Evolutionary conservation across 2,797 vertebrate species (phyloP).

Genomic region (Sphenodon punctatus): DNA sequence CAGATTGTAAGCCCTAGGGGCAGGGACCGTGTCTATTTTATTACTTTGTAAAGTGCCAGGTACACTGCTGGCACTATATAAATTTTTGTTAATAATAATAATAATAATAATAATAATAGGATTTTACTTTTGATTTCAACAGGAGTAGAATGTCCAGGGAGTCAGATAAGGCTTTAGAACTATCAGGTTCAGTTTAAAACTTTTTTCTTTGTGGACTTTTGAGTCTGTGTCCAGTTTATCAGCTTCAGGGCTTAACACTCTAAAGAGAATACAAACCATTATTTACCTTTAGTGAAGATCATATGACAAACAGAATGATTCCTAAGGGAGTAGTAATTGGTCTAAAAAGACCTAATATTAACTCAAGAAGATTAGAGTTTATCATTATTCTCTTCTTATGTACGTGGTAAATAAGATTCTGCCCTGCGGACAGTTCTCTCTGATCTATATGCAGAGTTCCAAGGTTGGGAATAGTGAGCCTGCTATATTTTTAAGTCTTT

Average conservation of each 20-base stretch:
- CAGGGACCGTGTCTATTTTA: no score
- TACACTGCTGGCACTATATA: no score
- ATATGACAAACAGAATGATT: background rate
- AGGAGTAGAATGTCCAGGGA: fast-evolving
- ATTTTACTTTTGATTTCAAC: background rate
- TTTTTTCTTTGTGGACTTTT: background rate
- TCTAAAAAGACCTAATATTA: background rate
- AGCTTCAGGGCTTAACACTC: background rate
- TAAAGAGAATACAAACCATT: background rate
- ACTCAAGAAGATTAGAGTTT: background rate
- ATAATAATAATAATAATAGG: no score
- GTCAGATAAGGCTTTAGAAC: background rate
- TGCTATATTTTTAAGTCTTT: background rate
- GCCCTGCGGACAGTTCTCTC: background rate
- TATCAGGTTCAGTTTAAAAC: background rate
- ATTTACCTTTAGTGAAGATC: background rate
- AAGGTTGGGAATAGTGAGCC: background rate
- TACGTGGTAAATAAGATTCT: background rate
- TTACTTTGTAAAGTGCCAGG: no score
- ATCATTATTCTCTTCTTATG: background rate
- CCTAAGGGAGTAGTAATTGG: background rate
- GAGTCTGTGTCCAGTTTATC: background rate
- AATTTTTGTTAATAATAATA: no score
- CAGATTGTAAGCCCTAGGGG: no score
- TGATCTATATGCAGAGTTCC: fast-evolving